A percentile compares a stretch with the other conserved stretches of the same genome.
Evolutionary conservation across 2,797 vertebrate species (phyloP).

Genomic region (Geotrypetes seraphini): DNA sequence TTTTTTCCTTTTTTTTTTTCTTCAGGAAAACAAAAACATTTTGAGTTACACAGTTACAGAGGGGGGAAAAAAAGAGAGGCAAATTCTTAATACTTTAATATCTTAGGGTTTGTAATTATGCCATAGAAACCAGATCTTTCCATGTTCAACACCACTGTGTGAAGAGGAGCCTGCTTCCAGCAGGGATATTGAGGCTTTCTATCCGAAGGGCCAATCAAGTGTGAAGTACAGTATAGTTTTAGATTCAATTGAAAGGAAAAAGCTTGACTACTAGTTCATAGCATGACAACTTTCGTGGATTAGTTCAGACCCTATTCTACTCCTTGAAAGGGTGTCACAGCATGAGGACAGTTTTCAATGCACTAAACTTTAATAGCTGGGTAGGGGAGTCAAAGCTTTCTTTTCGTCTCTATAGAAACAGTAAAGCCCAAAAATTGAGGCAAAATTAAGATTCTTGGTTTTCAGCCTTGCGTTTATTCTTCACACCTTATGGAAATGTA

Average conservation of each 20-base stretch:
- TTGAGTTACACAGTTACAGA: conserved; percentile 13
- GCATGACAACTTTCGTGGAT: conserved; percentile 97
- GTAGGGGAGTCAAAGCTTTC: conserved; percentile 79
- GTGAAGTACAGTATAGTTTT: conserved; percentile 90
- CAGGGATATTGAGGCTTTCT: conserved; percentile 69
- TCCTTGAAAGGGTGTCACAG: conserved; percentile 91
- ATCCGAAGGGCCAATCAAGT: conserved; percentile 93
- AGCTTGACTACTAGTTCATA: conserved; percentile 91
- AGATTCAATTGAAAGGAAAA: conserved; percentile 91
- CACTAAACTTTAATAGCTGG: conserved; percentile 95
- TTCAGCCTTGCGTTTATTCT: conserved; percentile 36
- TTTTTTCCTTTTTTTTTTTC: no score
- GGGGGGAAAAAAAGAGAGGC: conserved; percentile 15
- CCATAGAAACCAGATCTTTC: no score
- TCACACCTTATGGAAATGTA: conserved; percentile 23
- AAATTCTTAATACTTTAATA: conserved; percentile 42
- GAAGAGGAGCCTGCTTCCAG: conserved; percentile 81
- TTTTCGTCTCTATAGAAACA: conserved; percentile 92
- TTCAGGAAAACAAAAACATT: no score
- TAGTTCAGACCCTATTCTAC: conserved; percentile 97
- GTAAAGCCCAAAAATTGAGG: conserved; percentile 85
- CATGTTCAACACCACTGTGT: conserved; percentile 75
- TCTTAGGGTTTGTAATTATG: conserved; percentile 76
- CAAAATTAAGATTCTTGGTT: conserved; percentile 84
- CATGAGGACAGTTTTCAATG: conserved; percentile 95